Evolutionary conservation across 2,888 invertebrate genomes (phyloP).

Genomic region (Acholoe squamosa): DNA sequence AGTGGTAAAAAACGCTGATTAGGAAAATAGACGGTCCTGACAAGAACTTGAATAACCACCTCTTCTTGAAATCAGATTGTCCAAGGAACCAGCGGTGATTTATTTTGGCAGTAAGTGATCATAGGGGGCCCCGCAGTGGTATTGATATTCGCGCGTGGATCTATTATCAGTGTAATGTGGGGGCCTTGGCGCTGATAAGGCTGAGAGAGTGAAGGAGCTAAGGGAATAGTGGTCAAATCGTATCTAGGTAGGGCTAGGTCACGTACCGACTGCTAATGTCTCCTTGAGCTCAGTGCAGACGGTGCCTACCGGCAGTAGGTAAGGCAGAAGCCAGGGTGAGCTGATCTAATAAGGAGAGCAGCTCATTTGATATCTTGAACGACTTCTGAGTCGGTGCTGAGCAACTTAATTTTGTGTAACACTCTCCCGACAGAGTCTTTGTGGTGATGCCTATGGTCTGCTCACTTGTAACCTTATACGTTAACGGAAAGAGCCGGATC

Average conservation of each 20-base stretch:
- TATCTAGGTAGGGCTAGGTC: constrained; percentile 16
- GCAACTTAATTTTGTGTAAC: too few species aligned
- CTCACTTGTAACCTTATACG: too few species aligned
- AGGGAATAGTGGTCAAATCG: neutral
- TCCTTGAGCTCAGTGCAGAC: neutral
- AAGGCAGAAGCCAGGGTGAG: neutral
- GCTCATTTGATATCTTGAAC: neutral
- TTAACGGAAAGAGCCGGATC: too few species aligned
- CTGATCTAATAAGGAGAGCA: neutral
- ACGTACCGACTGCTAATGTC: constrained; percentile 2
- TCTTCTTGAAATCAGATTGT: neutral
- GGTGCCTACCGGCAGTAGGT: neutral
- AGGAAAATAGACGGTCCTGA: neutral
- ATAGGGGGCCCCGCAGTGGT: constrained; percentile 1
- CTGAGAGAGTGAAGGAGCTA: neutral
- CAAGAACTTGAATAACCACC: neutral
- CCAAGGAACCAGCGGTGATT: neutral
- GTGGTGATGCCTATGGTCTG: too few species aligned
- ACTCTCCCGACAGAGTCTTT: too few species aligned
- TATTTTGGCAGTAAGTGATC: constrained; percentile 17
- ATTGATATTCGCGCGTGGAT: constrained; percentile 16
- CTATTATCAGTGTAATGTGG: constrained; percentile 29
- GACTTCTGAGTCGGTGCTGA: constrained; percentile 10
- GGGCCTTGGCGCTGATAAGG: neutral
- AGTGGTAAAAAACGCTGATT: neutral